Conservation (phyloP, 1,140 invertebrate genomes). For the Lepidurus arcticus region DNA sequence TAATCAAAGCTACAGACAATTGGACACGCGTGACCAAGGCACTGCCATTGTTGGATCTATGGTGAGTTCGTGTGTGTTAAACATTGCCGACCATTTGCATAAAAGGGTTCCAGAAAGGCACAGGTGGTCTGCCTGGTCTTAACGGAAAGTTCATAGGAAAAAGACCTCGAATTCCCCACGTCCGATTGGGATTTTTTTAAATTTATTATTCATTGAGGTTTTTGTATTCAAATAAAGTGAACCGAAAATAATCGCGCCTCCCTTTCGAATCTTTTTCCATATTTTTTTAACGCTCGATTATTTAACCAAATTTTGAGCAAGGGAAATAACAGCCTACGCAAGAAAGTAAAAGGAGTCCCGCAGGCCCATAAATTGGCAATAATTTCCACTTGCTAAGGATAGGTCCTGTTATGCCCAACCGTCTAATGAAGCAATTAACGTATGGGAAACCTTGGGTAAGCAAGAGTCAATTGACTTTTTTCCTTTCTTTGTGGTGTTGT, state of each 20-base stretch:
- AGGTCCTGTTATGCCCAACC: background rate
- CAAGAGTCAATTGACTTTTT: background rate
- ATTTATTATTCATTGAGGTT: too few species aligned
- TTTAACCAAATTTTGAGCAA: background rate
- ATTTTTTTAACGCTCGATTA: too few species aligned
- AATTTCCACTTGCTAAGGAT: background rate
- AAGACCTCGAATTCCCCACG: too few species aligned
- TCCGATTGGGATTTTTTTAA: too few species aligned
- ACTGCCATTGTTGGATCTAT: background rate
- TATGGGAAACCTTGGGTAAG: background rate
- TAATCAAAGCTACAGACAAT: slow-evolving; percentile 4
- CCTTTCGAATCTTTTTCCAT: too few species aligned
- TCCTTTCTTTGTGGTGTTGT: background rate
- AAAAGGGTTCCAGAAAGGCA: background rate
- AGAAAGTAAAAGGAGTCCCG: background rate
- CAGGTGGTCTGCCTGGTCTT: background rate
- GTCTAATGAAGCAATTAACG: slow-evolving; percentile 6
- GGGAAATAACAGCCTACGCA: background rate
- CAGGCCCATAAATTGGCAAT: background rate
- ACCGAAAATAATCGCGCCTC: too few species aligned
- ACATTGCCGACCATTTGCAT: slow-evolving; percentile 11
- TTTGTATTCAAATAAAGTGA: too few species aligned
- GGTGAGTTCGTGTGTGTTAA: background rate
- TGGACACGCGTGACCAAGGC: slow-evolving; percentile 6
- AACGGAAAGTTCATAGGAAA: background rate